Base-by-base conservation (phyloP, 2,797 vertebrate genomes). In the Staurois parvus region DNA sequence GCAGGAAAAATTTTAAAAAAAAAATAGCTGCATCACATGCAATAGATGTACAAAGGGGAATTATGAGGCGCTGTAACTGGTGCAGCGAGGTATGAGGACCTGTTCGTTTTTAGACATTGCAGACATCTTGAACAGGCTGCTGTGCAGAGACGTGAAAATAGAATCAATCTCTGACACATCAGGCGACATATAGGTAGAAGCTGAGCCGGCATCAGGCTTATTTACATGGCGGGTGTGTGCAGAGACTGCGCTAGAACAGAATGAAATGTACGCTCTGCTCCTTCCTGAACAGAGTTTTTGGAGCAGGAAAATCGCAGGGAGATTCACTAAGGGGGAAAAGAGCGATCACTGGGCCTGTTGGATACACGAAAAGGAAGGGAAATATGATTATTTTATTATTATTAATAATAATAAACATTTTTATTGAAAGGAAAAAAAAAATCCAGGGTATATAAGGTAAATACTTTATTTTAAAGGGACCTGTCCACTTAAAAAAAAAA, bases 111-210 rank as follows among this genome's bases (percentile, higher is more conserved):
- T 56, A 52, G 32, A 56, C 17, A 29, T 21, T 29, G 56, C 19
- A 45, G 30, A 78, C 76, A 40, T 42, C 76, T 78, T 17, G n/a
- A 67, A 42, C 62, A 30, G 68, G 37, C 32, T 30, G n/a, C 40
- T 48, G 42, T 24, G 64, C 68, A 40, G 67, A 24, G 62, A 64
- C 76, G 45, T 37, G 13, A 68, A 68, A 45, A 79, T 45, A 67
- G 34, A 79, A 64, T 77, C 34, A 59, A 77, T 77, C 59, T 66
- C 10, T 66, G 59, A 78, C 66, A 29, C 26, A 37, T 78, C 76
- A 78, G 59, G n/a, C 56, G 19, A 45, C 24, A 64, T 68, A 45
- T 29, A 29, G n/a, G n/a, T n/a, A n/a, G n/a, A n/a, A n/a, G 77
- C 40, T 5, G 26, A 66, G 5, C n/a, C 34, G 2, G 34, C 52